Percentiles rank a stretch among this genome's conserved stretches.
These are phyloP conservation scores for Kradibia gibbosae DNA, from an alignment of 1,140 invertebrate genomes.

Conservation along the genomic window DNA sequence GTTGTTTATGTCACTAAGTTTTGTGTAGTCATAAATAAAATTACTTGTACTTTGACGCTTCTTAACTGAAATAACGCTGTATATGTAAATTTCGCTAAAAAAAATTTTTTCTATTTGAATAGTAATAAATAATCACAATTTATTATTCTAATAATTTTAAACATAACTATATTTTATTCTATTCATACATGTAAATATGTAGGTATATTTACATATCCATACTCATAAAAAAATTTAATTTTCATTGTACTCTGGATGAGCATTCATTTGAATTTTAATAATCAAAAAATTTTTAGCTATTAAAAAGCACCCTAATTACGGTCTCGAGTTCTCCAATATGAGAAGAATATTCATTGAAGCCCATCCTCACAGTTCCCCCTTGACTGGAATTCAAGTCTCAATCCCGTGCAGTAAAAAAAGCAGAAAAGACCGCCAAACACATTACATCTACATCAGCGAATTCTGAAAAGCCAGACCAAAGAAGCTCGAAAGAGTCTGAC, in stretches of 20 bases:
- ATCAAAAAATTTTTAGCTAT: conserved; percentile 23
- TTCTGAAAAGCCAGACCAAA: conserved; percentile 29
- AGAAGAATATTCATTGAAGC: conserved; percentile 39
- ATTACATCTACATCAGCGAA: conserved; percentile 22
- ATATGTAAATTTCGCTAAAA: no score
- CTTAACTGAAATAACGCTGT: no score
- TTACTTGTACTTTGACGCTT: no score
- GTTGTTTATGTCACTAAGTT: no score
- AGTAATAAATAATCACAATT: no score
- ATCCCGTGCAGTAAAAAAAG: conserved; percentile 23
- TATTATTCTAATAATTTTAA: no score
- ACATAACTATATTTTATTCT: no score
- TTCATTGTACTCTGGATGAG: neutral
- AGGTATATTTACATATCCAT: neutral
- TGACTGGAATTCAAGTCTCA: conserved; percentile 21
- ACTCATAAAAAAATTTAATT: conserved; percentile 27
- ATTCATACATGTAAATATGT: no score
- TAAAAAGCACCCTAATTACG: conserved; percentile 30
- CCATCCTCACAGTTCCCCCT: conserved; percentile 18
- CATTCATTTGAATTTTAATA: conserved; percentile 33
- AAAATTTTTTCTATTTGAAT: no score
- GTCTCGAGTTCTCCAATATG: conserved; percentile 35
- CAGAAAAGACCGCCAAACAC: conserved; percentile 21
- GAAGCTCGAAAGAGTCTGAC: conserved; percentile 20
- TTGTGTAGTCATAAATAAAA: no score